Percentiles rank a stretch among this genome's conserved stretches.
Conservation (phyloP, 2,888 invertebrate genomes). For the Deilephila elpenor region DNA sequence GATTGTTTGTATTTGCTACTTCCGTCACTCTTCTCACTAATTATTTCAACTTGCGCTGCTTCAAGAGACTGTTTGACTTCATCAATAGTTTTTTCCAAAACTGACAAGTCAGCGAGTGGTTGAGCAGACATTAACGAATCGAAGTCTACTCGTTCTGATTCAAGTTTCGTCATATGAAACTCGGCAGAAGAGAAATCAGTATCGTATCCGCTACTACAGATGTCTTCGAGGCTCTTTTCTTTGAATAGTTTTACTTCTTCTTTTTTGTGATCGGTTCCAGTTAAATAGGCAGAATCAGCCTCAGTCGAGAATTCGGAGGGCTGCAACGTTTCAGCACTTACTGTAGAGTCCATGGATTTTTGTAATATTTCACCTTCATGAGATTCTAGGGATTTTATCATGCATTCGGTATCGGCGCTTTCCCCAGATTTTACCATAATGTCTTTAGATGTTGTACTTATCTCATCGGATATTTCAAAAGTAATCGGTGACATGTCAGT, state of each 20-base stretch:
- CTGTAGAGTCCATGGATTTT: constrained; percentile 82
- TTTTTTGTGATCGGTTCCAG: constrained; percentile 75
- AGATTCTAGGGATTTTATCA: constrained; percentile 81
- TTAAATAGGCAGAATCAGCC: constrained; percentile 80
- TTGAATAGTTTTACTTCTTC: constrained; percentile 77
- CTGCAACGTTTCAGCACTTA: constrained; percentile 81
- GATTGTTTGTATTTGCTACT: constrained; percentile 89
- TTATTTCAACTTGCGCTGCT: constrained; percentile 88
- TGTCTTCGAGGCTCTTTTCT: constrained; percentile 86
- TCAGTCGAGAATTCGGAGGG: constrained; percentile 81
- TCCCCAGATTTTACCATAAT: constrained; percentile 82
- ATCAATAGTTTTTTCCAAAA: constrained; percentile 88
- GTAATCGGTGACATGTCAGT: constrained; percentile 73
- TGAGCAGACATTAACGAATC: constrained; percentile 81
- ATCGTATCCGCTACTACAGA: constrained; percentile 88
- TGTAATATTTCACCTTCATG: constrained; percentile 81
- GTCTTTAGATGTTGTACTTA: constrained; percentile 75
- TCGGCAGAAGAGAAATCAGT: constrained; percentile 87
- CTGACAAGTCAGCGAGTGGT: constrained; percentile 80
- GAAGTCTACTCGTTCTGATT: constrained; percentile 78
- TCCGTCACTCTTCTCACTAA: constrained; percentile 86
- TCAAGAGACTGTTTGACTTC: constrained; percentile 89
- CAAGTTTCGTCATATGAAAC: constrained; percentile 83
- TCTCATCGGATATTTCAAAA: constrained; percentile 74
- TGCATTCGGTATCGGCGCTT: constrained; percentile 80